Evolutionary conservation across 2,797 vertebrate species (phyloP), one percentile per base, ranked within the genome.

Genomic region (Hafferia zeledoni): DNA sequence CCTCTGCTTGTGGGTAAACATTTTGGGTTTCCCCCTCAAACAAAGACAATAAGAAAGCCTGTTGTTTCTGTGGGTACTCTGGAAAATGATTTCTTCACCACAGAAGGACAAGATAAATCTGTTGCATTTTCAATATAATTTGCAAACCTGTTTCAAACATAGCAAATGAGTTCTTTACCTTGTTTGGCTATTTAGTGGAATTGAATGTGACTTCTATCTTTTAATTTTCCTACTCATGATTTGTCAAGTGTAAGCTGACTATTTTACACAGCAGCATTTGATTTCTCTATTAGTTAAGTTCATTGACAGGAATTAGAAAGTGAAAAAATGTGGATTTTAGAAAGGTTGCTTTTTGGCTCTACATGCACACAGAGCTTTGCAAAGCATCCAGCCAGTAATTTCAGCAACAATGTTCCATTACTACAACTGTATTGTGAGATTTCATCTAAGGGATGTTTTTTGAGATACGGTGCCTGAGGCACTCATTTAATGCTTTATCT

Each of bases 71-170:
- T 3, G 6, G 4, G 17, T 63, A 56, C 17, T 72, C 53, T 82
- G 28, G 61, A 77, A 70, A 33, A 59, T 8, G 1, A 55, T 77
- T 79, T 80, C 35, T 82, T 91, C 23, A 14, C 25, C 13, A 20
- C 6, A 65, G n/a, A 75, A 72, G 20, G 22, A 71, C 35, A 74
- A 43, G n/a, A 44, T 83, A 83, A 76, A 16, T 75, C 68, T 93
- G 33, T 39, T 74, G 23, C 7, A 41, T 87, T 96, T 94, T 80
- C 31, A 82, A 85, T 30, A 69, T 79, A 11, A 80, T 90, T 94
- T 93, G 77, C 28, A 94, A 85, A 33, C 10, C 22, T 68, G 14
- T 55, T 96, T 97, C 71, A 93, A 86, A 52, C 15, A 72, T 28
- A 77, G 15, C 46, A 94, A 88, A 90, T 80, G 3, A 91, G 22